Evolutionary conservation across 2,888 invertebrate genomes (phyloP).

Genomic region (Nomada goodeniana): DNA sequence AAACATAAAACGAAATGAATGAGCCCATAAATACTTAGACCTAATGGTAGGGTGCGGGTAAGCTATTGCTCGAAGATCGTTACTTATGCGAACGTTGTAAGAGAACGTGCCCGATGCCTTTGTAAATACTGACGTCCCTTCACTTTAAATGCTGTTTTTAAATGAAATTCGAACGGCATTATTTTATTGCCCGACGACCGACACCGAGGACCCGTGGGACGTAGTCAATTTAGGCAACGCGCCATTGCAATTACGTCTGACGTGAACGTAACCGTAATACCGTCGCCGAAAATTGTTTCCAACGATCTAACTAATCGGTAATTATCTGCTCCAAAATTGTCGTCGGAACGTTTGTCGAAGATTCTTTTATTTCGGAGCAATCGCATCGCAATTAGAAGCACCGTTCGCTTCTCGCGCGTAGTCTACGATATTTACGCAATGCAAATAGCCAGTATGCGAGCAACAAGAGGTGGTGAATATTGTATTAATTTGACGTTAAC

Average conservation of each 20-base stretch:
- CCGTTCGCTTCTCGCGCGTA: background rate
- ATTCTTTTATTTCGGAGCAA: too few species aligned
- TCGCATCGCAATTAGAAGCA: background rate
- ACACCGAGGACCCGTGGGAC: too few species aligned
- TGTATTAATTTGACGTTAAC: background rate
- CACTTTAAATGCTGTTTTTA: slow-evolving; percentile 19
- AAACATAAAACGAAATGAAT: slow-evolving; percentile 82
- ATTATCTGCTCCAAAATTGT: too few species aligned
- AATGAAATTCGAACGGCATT: too few species aligned
- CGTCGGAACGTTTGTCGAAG: background rate
- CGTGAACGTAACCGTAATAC: background rate
- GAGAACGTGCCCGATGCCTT: slow-evolving; percentile 58
- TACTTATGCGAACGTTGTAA: slow-evolving; percentile 75
- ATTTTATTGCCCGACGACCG: too few species aligned
- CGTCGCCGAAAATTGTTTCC: background rate
- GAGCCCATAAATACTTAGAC: slow-evolving; percentile 82
- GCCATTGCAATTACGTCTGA: background rate
- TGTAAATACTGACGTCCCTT: slow-evolving; percentile 48
- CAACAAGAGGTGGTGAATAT: background rate
- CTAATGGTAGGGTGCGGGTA: slow-evolving; percentile 83
- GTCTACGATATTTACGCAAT: background rate
- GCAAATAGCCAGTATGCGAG: background rate
- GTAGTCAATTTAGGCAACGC: background rate
- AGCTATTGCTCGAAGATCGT: slow-evolving; percentile 81
- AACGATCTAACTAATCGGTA: too few species aligned